A percentile compares a stretch with the other conserved stretches of the same genome.
Evolutionary conservation across 2,888 invertebrate species (phyloP).

Genomic region (Drosophila neonasuta): DNA sequence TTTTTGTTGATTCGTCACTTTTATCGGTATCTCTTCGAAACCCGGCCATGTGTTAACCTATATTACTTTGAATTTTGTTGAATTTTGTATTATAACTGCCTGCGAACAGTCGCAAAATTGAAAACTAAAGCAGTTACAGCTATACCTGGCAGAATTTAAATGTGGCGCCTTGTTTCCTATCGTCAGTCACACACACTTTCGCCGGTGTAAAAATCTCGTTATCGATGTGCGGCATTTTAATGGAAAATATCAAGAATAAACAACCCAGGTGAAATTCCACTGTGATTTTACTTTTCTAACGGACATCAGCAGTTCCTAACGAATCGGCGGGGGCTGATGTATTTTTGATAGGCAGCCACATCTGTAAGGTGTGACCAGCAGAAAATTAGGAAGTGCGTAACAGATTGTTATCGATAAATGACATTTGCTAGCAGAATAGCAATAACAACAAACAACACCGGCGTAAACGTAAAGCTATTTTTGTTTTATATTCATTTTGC

Average conservation of each 20-base stretch:
- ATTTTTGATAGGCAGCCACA: background rate
- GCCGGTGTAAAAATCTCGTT: too few relatives aligned
- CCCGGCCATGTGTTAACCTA: slow-evolving; percentile 22
- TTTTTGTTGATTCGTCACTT: background rate
- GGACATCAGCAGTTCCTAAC: background rate
- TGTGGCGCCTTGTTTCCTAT: too few relatives aligned
- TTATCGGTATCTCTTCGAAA: slow-evolving; percentile 24
- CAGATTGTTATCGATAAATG: slow-evolving; percentile 5
- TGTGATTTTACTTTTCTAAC: too few relatives aligned
- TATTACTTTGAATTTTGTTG: slow-evolving; percentile 22
- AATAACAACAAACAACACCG: background rate
- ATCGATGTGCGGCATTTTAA: too few relatives aligned
- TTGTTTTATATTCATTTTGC: background rate
- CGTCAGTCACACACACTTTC: too few relatives aligned
- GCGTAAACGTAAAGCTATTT: slow-evolving; percentile 3
- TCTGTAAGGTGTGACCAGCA: background rate
- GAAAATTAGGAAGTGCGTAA: background rate
- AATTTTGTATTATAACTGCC: slow-evolving; percentile 15
- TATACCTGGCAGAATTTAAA: too few relatives aligned
- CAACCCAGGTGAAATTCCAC: too few relatives aligned
- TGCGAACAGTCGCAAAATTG: slow-evolving; percentile 13
- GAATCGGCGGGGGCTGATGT: background rate
- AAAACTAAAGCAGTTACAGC: background rate
- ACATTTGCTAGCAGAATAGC: background rate
- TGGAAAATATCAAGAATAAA: too few relatives aligned